Conservation (phyloP, 2,113 vertebrate species). For the Jacana jacana region DNA sequence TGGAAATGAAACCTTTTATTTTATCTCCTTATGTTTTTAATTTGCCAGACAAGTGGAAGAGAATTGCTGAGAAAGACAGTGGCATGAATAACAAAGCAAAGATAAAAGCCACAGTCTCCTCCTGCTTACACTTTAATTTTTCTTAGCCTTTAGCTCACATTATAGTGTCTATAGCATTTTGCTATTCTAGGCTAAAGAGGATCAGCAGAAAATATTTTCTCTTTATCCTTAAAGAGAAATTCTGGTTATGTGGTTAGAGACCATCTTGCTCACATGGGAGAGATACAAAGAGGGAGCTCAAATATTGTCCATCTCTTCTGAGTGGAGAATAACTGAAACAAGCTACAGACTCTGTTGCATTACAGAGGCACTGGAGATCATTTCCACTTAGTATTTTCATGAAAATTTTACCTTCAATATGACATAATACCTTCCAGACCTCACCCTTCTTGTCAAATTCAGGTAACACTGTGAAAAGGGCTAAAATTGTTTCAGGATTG, state of each 20-base stretch:
- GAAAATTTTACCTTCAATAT: background rate
- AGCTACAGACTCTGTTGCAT: background rate
- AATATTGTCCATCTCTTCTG: background rate
- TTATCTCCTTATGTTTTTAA: slow-evolving; percentile 24
- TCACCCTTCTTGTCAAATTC: background rate
- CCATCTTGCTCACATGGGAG: background rate
- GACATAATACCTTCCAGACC: background rate
- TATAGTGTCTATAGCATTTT: background rate
- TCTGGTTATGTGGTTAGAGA: background rate
- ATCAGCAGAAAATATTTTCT: slow-evolving; percentile 15
- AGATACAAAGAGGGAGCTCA: background rate
- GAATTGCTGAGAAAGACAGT: slow-evolving; percentile 21
- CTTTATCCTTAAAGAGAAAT: background rate
- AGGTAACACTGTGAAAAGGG: background rate
- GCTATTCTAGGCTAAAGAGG: background rate
- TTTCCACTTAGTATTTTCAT: background rate
- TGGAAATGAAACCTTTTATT: slow-evolving; percentile 32
- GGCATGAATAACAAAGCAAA: background rate
- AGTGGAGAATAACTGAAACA: background rate
- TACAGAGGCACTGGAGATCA: background rate
- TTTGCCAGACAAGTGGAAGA: slow-evolving; percentile 27
- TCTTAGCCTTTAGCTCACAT: slow-evolving; percentile 3
- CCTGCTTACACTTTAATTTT: slow-evolving; percentile 13
- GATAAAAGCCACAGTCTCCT: slow-evolving; percentile 15
- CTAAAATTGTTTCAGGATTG: background rate